phyloP scores from a whole-genome alignment of 2,797 vertebrate genomes.

The Hydrocynus forskahlii region DNA sequence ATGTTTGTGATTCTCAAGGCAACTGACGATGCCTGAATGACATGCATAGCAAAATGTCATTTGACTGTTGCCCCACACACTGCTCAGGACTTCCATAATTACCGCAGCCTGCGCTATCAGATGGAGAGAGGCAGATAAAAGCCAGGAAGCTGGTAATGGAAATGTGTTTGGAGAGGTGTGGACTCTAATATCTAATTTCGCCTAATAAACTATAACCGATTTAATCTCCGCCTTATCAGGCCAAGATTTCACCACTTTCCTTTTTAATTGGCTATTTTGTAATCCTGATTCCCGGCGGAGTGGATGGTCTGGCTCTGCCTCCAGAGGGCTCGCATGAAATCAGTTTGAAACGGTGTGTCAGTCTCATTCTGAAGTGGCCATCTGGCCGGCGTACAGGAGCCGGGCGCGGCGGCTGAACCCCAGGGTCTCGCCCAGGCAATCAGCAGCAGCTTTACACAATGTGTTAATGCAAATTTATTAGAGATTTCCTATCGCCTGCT shows the following conservation, averaged over 20 bases:
- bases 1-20: conserved; percentile 62
- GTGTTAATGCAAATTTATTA: conserved; percentile 87
- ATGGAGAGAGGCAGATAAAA: conserved; percentile 80
- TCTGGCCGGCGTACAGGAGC: conserved; percentile 94
- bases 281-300: conserved; percentile 99
- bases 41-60: conserved; percentile 73
- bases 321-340: conserved; percentile 97
- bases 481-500: conserved; percentile 79
- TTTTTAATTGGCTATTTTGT: conserved; percentile 99
- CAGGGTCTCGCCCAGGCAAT: conserved; percentile 88
- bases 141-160: conserved; percentile 79
- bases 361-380: conserved; percentile 96
- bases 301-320: conserved; percentile 90
- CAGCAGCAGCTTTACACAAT: conserved; percentile 86
- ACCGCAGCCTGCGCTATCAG: conserved; percentile 76
- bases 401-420: conserved; percentile 86
- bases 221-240: conserved; percentile 88
- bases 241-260: conserved; percentile 94
- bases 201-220: conserved; percentile 90
- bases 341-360: conserved; percentile 99
- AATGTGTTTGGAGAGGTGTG: conserved; percentile 85
- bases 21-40: conserved; percentile 72
- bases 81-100: conserved; percentile 81
- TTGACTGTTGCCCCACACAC: conserved; percentile 77
- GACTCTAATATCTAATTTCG: conserved; percentile 87